Base-by-base conservation (phyloP, 2,113 vertebrate genomes). In the Anolis sagrei region DNA sequence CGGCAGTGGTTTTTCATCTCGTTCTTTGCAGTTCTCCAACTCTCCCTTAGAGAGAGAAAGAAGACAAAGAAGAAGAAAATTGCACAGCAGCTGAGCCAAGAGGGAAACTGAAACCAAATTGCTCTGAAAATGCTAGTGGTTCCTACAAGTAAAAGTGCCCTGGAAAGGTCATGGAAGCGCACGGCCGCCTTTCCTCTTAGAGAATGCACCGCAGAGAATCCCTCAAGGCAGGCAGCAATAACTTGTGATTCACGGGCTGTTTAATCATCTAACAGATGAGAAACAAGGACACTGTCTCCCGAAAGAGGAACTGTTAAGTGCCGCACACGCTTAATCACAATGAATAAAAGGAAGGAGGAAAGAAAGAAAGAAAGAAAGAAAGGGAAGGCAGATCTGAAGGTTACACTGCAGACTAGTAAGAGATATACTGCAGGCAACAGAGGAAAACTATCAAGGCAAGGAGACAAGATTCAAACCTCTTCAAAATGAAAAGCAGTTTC, bases 61-160 rank as follows among this genome's bases (percentile, higher is more conserved):
- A 7, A 69, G 54, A 79, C 76, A 89, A 90, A 82, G 86, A 89
- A 69, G 39, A 19, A 19, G 8, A 49, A 32, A 32, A 18, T 39
- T 18, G 21, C 11, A 11, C 9, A n/a, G 49, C 58, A 13, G 34
- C 75, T 78, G 62, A 89, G 90, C 81, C 23, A 91, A 73, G 91
- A 86, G 21, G 87, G 77, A 54, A 89, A 91, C 92, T 80, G 87
- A 93, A 90, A 74, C 29, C 23, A 87, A 88, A 21, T 8, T 77
- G 39, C 74, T 84, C 73, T 80, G 32, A 84, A 82, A 92, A 83
- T 19, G 77, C n/a, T 51, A n/a, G 29, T 64, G 29, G 78, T 84
- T 81, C 77, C 74, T 62, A 62, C 70, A 81, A 87, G 3, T 90
- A 7, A 21, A 44, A 73, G 1, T 1, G 1, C 29, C 44, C 51